phyloP scores from a whole-genome alignment of 2,113 vertebrate species.

The Oncorhynchus gorbuscha region DNA sequence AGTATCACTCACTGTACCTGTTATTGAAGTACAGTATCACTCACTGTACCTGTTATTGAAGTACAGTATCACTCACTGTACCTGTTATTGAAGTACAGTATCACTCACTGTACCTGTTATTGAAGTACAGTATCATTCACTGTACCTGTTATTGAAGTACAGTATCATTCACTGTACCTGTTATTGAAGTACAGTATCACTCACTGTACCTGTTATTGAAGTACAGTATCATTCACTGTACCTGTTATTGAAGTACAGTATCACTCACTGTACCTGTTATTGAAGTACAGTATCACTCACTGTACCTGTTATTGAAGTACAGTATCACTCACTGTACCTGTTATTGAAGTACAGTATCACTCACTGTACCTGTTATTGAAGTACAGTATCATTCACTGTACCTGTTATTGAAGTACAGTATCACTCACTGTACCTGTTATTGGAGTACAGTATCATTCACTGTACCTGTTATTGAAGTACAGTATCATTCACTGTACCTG shows the following conservation, averaged over 20 bases:
- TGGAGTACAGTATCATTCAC: background rate
- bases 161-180: no score
- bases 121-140: background rate
- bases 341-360: background rate
- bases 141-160: background rate
- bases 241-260: background rate
- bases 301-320: background rate
- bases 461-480: background rate
- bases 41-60: background rate
- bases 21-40: no score
- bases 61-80: no score
- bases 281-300: background rate
- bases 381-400: no score
- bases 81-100: background rate
- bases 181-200: background rate
- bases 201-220: background rate
- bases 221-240: no score
- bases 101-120: no score
- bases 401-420: background rate
- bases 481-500: no score
- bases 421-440: no score
- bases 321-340: no score
- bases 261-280: no score
- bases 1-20: no score
- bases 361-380: background rate